Evolutionary conservation across 2,797 vertebrate species (phyloP).

Genomic region (Florisuga fusca): DNA sequence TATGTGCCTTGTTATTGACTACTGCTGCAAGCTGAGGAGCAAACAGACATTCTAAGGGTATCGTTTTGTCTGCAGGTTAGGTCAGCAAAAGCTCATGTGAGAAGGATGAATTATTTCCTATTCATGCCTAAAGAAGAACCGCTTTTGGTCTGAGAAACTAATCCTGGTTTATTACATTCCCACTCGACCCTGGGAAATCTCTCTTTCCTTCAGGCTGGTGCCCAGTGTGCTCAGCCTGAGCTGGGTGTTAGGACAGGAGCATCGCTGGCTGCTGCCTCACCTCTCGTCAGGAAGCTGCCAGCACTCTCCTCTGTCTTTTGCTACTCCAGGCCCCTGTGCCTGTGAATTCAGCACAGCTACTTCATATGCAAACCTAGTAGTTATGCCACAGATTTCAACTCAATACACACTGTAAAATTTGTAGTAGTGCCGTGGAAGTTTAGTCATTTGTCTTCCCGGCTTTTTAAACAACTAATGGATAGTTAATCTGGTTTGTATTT

Average conservation of each 20-base stretch:
- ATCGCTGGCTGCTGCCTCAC: too few relatives aligned
- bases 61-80: background rate
- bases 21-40: background rate
- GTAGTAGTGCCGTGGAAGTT: background rate
- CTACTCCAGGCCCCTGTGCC: background rate
- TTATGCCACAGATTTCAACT: background rate
- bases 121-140: background rate
- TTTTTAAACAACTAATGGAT: background rate
- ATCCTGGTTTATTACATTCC: background rate
- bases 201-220: background rate
- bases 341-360: background rate
- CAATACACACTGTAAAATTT: rapidly evolving
- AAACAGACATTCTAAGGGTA: background rate
- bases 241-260: rapidly evolving
- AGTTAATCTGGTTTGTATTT: background rate
- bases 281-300: background rate
- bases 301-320: background rate
- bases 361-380: background rate
- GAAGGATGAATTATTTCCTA: background rate
- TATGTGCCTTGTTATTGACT: background rate
- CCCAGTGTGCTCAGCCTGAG: background rate
- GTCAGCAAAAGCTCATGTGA: background rate
- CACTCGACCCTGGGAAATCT: background rate
- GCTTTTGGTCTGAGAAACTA: background rate
- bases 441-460: background rate